phyloP scores from a whole-genome alignment of 2,113 vertebrate species.

The Xiphophorus maculatus region DNA sequence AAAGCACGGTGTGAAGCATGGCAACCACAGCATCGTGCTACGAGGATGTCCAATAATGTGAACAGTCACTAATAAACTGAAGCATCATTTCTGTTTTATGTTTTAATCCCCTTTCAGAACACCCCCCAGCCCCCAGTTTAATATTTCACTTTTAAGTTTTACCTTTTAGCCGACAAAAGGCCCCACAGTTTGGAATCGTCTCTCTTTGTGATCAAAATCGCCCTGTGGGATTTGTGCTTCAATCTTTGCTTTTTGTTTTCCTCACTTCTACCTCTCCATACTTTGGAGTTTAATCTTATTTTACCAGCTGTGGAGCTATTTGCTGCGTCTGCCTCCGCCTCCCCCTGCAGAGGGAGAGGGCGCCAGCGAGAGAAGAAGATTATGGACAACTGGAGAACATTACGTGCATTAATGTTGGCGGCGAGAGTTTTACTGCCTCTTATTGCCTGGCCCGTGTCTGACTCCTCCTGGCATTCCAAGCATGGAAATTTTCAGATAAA shows the following conservation, averaged over 20 bases:
- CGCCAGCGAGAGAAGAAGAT: conserved; percentile 19
- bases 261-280: conserved; percentile 10
- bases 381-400: conserved; percentile 48
- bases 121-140: not conserved
- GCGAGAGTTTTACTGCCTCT: conserved; percentile 57
- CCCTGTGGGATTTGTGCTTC: not conserved
- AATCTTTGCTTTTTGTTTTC: conserved; percentile 8
- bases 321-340: conserved; percentile 56
- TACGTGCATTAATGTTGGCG: conserved; percentile 65
- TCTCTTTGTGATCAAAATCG: not conserved
- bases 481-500: conserved; percentile 60
- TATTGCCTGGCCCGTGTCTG: conserved; percentile 56
- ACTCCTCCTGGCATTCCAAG: conserved; percentile 64
- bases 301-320: conserved; percentile 65
- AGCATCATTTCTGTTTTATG: no score
- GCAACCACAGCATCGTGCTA: no score
- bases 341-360: conserved; percentile 45
- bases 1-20: not conserved
- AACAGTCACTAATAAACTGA: no score
- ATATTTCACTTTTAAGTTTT: not conserved
- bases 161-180: not conserved
- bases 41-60: not conserved
- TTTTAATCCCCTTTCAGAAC: no score
- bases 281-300: conserved; percentile 17
- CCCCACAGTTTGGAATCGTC: no score